Evolutionary conservation across 2,797 vertebrate species (phyloP).

Genomic region (Peromyscus attwateri): DNA sequence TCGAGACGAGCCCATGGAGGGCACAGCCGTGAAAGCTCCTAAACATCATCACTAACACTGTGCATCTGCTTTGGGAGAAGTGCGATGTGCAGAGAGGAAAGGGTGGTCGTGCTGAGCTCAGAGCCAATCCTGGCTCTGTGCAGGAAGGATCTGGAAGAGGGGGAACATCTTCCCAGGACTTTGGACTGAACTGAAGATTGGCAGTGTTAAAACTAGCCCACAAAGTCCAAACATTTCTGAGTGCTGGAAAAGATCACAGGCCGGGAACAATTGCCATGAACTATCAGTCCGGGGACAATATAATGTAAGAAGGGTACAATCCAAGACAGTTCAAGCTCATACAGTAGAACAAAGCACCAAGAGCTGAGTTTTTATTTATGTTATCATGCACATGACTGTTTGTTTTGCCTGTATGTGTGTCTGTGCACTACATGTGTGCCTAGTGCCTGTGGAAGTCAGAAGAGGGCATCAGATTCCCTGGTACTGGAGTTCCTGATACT

Average conservation of each 20-base stretch:
- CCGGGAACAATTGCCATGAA: neutral
- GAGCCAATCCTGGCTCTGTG: neutral
- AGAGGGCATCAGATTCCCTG: neutral
- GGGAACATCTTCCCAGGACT: neutral
- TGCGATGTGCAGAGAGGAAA: accelerated
- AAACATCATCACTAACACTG: neutral
- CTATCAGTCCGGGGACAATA: neutral
- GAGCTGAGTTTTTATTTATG: neutral
- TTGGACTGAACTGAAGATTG: neutral
- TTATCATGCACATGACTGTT: neutral
- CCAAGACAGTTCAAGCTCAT: neutral
- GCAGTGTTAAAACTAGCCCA: neutral
- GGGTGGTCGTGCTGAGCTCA: neutral
- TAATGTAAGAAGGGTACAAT: neutral
- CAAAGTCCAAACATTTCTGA: neutral
- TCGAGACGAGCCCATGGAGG: neutral
- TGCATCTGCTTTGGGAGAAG: neutral
- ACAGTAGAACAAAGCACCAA: neutral
- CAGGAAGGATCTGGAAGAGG: neutral
- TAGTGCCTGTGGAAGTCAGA: neutral
- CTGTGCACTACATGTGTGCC: neutral
- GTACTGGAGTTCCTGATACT: too few relatives aligned
- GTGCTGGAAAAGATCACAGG: neutral
- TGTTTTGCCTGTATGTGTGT: too few relatives aligned
- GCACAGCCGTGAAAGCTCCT: neutral